phyloP scores from a whole-genome alignment of 2,797 vertebrate genomes.

The Artibeus lituratus region DNA sequence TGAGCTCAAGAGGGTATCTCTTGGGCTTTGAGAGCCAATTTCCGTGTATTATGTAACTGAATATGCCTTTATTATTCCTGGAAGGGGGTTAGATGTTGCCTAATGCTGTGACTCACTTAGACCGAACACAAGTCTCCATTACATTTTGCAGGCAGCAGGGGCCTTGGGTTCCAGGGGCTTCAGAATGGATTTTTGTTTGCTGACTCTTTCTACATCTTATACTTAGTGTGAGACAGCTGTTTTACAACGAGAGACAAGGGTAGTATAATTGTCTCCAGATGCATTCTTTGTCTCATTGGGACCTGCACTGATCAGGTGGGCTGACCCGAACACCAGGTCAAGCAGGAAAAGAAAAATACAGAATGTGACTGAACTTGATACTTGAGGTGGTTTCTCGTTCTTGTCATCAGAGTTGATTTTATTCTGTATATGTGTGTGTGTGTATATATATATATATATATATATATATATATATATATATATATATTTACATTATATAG shows the following conservation, averaged over 20 bases:
- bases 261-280: not conserved
- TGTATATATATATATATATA: too few relatives aligned
- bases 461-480: too few relatives aligned
- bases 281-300: not conserved
- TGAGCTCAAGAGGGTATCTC: not conserved
- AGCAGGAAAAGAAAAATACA: not conserved
- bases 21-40: not conserved
- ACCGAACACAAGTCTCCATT: fast-evolving
- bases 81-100: not conserved
- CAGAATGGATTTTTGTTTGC: not conserved
- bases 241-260: not conserved
- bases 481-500: not conserved
- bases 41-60: not conserved
- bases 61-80: not conserved
- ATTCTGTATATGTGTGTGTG: not conserved
- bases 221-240: not conserved
- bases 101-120: not conserved
- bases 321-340: not conserved
- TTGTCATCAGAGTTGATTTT: not conserved
- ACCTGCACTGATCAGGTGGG: not conserved
- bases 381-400: not conserved
- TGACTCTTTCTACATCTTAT: not conserved
- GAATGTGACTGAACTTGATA: not conserved
- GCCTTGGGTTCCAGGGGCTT: not conserved
- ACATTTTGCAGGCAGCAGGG: too few relatives aligned